Base-by-base conservation (phyloP, 2,797 vertebrate species). In the Steatocranus sp. region DNA sequence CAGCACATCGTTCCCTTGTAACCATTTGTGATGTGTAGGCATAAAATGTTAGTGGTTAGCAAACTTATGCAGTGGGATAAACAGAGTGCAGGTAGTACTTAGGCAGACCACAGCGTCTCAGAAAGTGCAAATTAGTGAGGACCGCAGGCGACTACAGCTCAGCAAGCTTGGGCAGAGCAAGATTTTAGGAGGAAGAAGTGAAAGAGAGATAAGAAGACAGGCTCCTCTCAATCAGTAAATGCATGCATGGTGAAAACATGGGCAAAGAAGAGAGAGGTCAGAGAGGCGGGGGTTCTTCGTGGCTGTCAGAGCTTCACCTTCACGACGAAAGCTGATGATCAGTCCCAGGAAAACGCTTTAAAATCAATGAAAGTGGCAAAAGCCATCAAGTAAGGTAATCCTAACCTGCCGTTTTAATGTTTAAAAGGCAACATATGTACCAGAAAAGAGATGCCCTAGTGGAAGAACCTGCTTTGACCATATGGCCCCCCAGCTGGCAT, bases 41-140 rank as follows among this genome's bases (percentile, higher is more conserved):
- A 85, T 25, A 66, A 86, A 77, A 86, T 87, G 92, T 94, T 91
- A 92, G 92, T 80, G 78, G 90, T 91, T 89, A 94, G 90, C 78
- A 86, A 92, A 87, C 84, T 48, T 84, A 87, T 51, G 88, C 89
- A 91, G 88, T 20, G 73, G 85, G 87, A 90, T 92, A 85, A 89
- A 89, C 81, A 87, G 82, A 86, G 85, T 11, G 76, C 91, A 94
- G 93, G 91, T 94, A 88, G 90, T 91, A 76, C 86, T 94, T 92
- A 90, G 48, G 85, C 83, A 87, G 88, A 92, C 93, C 90, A 56
- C 91, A 93, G 84, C 70, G 78, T 91, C 91, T 86, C 84, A 90
- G 83, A 90, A 83, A 87, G 92, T 90, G 91, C 88, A 93, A 91
- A 94, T 94, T 94, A 95, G 92, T 82, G 46, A 89, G 76, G 80